Conservation (phyloP, 2,888 invertebrate genomes). For the Leptinotarsa haldemani region DNA sequence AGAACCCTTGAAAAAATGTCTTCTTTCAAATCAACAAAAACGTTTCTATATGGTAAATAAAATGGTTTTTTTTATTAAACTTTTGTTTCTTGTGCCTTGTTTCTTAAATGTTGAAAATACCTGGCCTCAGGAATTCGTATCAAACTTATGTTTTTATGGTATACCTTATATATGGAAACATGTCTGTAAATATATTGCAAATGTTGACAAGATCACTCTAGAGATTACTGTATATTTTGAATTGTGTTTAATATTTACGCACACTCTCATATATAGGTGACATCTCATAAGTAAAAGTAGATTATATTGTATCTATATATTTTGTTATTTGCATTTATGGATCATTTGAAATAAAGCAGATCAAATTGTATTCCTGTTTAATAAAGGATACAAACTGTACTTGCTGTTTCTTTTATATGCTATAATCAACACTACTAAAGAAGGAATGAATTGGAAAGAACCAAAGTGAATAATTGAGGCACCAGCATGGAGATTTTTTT, state of each 20-base stretch:
- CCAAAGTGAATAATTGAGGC: no score
- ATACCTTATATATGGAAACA: neutral
- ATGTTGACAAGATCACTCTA: neutral
- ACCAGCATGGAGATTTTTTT: no score
- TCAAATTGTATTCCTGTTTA: constrained; percentile 34
- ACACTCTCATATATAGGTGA: constrained; percentile 30
- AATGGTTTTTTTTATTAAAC: no score
- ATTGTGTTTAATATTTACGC: constrained; percentile 19
- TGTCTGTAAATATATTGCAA: constrained; percentile 6
- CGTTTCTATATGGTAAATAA: no score
- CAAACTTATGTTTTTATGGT: no score
- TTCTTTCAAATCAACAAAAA: no score
- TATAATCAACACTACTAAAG: no score
- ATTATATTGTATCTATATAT: constrained; percentile 46
- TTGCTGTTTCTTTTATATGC: neutral
- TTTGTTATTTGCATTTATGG: constrained; percentile 46
- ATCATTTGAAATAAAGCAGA: constrained; percentile 32
- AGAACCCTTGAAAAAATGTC: no score
- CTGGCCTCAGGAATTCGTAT: no score
- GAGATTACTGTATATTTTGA: constrained; percentile 3
- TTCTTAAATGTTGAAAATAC: no score
- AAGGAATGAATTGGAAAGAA: no score
- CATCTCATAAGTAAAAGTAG: constrained; percentile 41
- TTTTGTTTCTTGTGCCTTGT: no score
- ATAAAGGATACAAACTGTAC: constrained; percentile 11